phyloP scores from a whole-genome alignment of 2,888 invertebrate genomes.

The Cephus pygmeus region DNA sequence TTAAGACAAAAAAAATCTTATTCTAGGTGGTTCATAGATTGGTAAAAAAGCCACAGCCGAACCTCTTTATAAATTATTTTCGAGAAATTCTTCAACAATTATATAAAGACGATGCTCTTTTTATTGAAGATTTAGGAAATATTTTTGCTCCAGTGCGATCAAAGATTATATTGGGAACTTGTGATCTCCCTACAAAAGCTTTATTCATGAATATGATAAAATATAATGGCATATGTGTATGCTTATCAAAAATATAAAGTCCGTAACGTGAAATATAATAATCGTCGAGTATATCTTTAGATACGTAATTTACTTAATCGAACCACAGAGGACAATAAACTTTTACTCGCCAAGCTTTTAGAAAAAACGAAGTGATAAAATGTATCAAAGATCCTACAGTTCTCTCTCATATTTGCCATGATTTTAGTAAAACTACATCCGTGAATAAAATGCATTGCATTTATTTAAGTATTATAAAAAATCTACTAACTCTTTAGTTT shows the following conservation, averaged over 20 bases:
- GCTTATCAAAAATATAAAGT: conserved; percentile 21
- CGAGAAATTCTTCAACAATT: conserved; percentile 6
- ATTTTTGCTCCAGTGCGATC: conserved; percentile 6
- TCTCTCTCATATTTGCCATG: conserved; percentile 16
- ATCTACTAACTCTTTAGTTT: conserved; percentile 26
- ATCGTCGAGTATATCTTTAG: conserved; percentile 23
- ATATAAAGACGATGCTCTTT: conserved; percentile 7
- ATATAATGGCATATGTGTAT: conserved; percentile 25
- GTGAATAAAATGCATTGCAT: conserved; percentile 33
- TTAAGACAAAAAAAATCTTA: conserved; percentile 25
- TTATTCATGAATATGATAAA: conserved; percentile 28
- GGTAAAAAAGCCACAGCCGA: conserved; percentile 22
- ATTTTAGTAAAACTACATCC: conserved; percentile 26
- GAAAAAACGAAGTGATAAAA: conserved; percentile 14
- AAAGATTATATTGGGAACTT: conserved; percentile 15
- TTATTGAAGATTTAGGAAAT: conserved; percentile 1
- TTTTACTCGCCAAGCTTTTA: conserved; percentile 20
- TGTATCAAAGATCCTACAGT: conserved; percentile 30
- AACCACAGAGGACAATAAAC: conserved; percentile 17
- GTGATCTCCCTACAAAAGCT: conserved; percentile 23
- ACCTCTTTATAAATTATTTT: conserved; percentile 12
- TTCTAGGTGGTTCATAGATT: conserved; percentile 32
- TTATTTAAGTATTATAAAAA: conserved; percentile 27
- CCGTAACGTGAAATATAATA: conserved; percentile 12
- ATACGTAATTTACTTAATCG: conserved; percentile 14